Base-by-base conservation (phyloP, 2,113 vertebrate genomes). In the Picathartes gymnocephalus region DNA sequence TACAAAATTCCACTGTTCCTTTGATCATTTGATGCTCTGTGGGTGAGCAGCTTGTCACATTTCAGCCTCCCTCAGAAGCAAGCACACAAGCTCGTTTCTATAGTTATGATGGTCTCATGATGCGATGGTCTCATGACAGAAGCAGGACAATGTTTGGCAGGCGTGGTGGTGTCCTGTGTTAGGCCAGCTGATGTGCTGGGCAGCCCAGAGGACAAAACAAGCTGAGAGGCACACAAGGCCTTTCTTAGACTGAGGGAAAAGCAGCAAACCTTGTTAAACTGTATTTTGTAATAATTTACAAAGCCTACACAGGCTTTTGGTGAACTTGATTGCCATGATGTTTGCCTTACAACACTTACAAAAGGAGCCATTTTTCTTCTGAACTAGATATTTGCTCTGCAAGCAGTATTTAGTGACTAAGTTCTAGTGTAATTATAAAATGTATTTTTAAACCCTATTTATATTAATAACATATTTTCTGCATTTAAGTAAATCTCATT, bases 51-150 rank as follows among this genome's bases (percentile, higher is more conserved):
- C 82, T 84, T 68, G 90, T 94, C 88, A 33, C 60, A 88, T 90
- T 88, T 92, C 60, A 60, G 92, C 28, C 71, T 78, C 16, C 48
- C 39, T 93, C 80, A 77, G 68, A 77, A 94, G 51, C 88, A 82
- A 85, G 81, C 82, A 88, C 92, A 93, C 93, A 96, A 73, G 68
- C 88, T 77, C 7, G 39, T 88, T 93, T 92, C 92, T 93, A 3
- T 94, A 70, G 90, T 54, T 93, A 16, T 81, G 94, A 73, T 73
- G 72, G 95, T 95, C 95, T 95, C 92, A 91, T 95, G 96, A 96
- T 91, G 37, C 15, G 4, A 42, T n/a, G 61, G 96, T 96, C 96
- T 96, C 74, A 86, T 96, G 95, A 92, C 78, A 56, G 69, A 39
- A 42, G 33, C 64, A 31, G 92, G 82, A 92, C 94, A 94, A 83